Base-by-base conservation (phyloP, 2,113 vertebrate species). In the Crotalus helleri region DNA sequence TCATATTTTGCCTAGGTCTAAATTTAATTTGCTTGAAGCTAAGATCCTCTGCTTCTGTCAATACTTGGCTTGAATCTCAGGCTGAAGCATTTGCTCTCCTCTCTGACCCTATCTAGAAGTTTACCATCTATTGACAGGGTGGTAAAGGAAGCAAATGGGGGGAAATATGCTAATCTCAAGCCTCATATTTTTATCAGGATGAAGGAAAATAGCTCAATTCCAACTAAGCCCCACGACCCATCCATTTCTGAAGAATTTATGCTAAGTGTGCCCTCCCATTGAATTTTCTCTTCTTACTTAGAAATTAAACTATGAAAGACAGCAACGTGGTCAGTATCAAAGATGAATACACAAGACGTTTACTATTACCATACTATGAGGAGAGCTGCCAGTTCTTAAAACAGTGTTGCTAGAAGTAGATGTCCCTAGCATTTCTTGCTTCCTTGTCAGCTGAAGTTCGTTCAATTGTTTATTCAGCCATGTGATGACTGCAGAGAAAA, bases 391-490 rank as follows among this genome's bases (percentile, higher is more conserved):
- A 94, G 97, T 96, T 97, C 97, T 98, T 7, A 95, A 93, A 46
- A 94, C 95, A 24, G 89, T 85, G 44, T 93, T 96, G 11, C 96
- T 92, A 0, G 96, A 96, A 21, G 97, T 81, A n/a, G 98, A 93
- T 90, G 93, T 10, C 17, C 97, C 97, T 89, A 96, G 46, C 17
- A 92, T 26, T 86, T 97, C 98, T 3, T 95, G 96, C 93, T 98
- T 98, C 94, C 97, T 98, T 81, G 93, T 93, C 91, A 98, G 94
- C 95, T 99, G 98, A 94, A 98, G 98, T 92, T 99, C 99, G 97
- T 99, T 99, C 49, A 99, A 97, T 96, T 99, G 99, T 96, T 99
- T 99, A 96, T 99, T 99, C 46, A 99, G 95, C 99, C 99, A 99
- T 0, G 96, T 98, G 95, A 99, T 99, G 59, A 99, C 99, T 99